Base-by-base conservation (phyloP, 2,888 invertebrate species). In the Platycheirus albimanus region DNA sequence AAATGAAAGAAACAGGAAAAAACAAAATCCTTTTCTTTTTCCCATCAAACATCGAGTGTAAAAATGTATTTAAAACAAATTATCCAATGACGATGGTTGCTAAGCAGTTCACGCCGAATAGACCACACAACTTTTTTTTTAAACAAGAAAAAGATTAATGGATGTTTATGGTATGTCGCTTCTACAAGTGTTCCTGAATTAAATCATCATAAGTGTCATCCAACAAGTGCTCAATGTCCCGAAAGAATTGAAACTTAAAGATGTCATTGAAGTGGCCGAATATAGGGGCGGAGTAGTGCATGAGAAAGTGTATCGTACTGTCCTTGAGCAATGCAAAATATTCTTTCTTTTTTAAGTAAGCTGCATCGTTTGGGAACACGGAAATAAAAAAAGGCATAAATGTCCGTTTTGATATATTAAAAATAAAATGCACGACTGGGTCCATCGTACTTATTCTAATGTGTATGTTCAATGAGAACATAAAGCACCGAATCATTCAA, bases 101-200 rank as follows among this genome's bases (percentile, higher is more conserved):
- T 95, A 96, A 91, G 95, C 95, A 64, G 91, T 98, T 76, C 97
- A 98, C 88, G 98, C 98, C 11, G 95, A 96, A 88, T 97, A 98
- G 89, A 95, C 96, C 38, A 93, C 96, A 76, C 97, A 98, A 89
- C 92, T 97, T 67, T 97, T 97, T 89, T 95, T 94, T 89, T 95
- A n/a, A 98, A 91, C 95, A 98, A 1, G 98, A 98, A 89, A 93
- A 93, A 86, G 93, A 95, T 86, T 97, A 94, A 89, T 98, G 98
- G 97, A 94, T 98, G 93, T 95, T 97, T 64, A 93, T 98, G 95
- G 98, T 97, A 92, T 89, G 90, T 83, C 10, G n/a, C n/a, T n/a
- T n/a, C n/a, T n/a, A 3, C 30, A 15, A 3, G 49, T 19, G 28
- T 1, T 6, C 7, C 19, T 10, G 3, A 7, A n/a, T 33, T 67